phyloP scores from a whole-genome alignment of 2,888 invertebrate genomes.

The Nymphalis polychloros region DNA sequence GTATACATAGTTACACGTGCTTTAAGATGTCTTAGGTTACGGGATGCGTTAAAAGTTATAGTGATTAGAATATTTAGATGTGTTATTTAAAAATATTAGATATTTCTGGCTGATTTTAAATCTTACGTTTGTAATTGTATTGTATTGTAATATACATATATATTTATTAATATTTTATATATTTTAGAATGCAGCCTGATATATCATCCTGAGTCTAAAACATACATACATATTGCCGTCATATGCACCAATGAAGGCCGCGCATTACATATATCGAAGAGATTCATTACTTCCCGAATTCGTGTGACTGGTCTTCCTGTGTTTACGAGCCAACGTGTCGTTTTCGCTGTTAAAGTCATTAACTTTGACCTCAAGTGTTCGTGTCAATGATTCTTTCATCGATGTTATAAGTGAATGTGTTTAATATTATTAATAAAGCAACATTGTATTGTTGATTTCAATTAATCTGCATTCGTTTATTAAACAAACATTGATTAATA shows the following conservation, averaged over 20 bases:
- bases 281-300: conserved; percentile 27
- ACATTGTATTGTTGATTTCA: conserved; percentile 6
- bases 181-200: no score
- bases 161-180: no score
- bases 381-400: conserved; percentile 13
- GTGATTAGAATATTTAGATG: no score
- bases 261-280: conserved; percentile 9
- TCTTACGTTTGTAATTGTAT: no score
- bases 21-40: no score
- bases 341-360: conserved; percentile 47
- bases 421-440: background rate
- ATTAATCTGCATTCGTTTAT: background rate
- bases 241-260: background rate
- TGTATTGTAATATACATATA: no score
- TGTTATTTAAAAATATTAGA: no score
- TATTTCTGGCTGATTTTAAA: no score
- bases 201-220: no score
- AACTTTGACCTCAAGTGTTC: conserved; percentile 36
- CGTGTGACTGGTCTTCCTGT: background rate
- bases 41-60: no score
- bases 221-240: background rate
- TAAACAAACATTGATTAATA: no score
- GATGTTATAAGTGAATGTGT: conserved; percentile 18
- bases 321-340: conserved; percentile 14
- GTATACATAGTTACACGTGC: no score